Percentiles rank a stretch among this genome's conserved stretches.
Conservation (phyloP, 2,113 vertebrate genomes). For the Potamarius usumacintae region DNA sequence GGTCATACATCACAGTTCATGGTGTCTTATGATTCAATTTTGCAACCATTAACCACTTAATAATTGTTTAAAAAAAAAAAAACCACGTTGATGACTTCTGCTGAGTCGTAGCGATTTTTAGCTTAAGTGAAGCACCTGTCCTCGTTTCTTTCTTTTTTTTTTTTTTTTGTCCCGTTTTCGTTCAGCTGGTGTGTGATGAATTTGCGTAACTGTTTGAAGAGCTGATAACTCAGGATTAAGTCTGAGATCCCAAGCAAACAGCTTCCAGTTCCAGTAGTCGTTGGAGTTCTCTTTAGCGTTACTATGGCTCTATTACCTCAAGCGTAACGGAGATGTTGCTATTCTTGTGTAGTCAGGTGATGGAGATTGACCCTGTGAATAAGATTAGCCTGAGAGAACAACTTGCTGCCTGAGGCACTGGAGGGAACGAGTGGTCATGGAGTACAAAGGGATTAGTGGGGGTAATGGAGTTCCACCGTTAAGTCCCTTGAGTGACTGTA, state of each 20-base stretch:
- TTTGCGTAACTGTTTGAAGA: not conserved
- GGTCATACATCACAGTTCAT: not conserved
- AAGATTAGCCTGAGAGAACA: conserved; percentile 23
- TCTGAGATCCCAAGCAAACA: not conserved
- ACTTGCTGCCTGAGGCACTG: not conserved
- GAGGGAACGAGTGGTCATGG: not conserved
- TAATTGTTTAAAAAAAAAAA: not conserved
- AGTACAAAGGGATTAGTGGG: conserved; percentile 55
- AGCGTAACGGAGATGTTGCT: not conserved
- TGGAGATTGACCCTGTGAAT: not conserved
- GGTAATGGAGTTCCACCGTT: conserved; percentile 55
- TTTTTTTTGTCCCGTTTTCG: not conserved
- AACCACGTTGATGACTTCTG: not conserved
- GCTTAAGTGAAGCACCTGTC: not conserved
- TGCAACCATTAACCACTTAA: not conserved
- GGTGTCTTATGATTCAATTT: not conserved
- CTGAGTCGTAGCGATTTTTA: not conserved
- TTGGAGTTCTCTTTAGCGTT: not conserved
- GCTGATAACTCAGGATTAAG: not conserved
- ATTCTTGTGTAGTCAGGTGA: conserved; percentile 4
- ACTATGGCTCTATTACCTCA: not conserved
- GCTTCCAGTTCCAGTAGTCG: not conserved
- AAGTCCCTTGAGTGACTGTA: conserved; percentile 55
- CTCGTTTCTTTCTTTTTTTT: not conserved
- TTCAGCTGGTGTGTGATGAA: not conserved